phyloP scores from a whole-genome alignment of 2,888 invertebrate genomes.

The Apotomis capreana region DNA sequence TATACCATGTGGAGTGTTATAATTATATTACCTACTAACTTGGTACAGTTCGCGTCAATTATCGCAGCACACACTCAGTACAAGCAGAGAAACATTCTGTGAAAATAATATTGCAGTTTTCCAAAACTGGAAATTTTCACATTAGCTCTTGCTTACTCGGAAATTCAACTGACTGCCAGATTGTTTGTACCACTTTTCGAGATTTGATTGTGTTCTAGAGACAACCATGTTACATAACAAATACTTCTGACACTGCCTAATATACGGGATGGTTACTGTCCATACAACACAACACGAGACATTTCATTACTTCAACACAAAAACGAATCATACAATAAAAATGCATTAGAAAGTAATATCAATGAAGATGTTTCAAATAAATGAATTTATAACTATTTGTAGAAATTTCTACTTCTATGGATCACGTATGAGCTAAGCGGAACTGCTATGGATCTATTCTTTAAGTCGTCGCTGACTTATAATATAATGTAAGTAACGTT shows the following conservation, averaged over 20 bases:
- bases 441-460: neutral
- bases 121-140: too few relatives aligned
- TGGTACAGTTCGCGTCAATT: constrained; percentile 7
- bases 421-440: too few relatives aligned
- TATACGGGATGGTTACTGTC: neutral
- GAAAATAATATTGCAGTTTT: too few relatives aligned
- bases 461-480: neutral
- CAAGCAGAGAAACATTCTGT: neutral
- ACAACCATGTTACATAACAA: too few relatives aligned
- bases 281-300: constrained; percentile 15
- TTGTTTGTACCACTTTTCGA: too few relatives aligned
- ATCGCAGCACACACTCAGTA: neutral
- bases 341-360: constrained; percentile 16
- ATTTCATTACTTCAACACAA: neutral
- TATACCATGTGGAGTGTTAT: neutral
- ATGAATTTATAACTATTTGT: neutral
- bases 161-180: too few relatives aligned
- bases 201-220: too few relatives aligned
- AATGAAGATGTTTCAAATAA: constrained; percentile 27
- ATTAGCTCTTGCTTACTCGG: too few relatives aligned
- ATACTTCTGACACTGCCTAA: neutral
- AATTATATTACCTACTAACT: constrained; percentile 7
- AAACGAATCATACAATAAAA: constrained; percentile 3
- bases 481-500: neutral
- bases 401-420: neutral